A percentile compares a stretch with the other conserved stretches of the same genome.
phyloP scores from a whole-genome alignment of 2,113 vertebrate genomes.

The Chamaetylas fuelleborni region DNA sequence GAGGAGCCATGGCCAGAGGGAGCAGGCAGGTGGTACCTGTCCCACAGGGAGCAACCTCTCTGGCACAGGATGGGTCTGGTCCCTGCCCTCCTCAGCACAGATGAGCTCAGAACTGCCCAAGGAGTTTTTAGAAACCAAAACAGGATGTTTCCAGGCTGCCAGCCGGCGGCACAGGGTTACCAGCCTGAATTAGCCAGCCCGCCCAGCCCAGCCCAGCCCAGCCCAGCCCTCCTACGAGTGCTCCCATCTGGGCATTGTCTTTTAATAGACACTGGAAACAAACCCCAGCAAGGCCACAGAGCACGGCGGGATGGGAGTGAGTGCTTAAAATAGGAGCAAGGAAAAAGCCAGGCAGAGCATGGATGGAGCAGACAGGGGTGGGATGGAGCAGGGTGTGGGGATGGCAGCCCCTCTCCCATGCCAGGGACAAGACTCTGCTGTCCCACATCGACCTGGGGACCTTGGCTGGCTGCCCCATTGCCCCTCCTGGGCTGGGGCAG shows the following conservation, averaged over 20 bases:
- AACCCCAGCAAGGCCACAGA: slow-evolving; percentile 44
- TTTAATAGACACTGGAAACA: slow-evolving; percentile 76
- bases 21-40: not conserved
- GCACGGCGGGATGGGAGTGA: not conserved
- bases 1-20: rapidly evolving
- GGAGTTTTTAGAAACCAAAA: slow-evolving; percentile 59
- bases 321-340: slow-evolving; percentile 64
- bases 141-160: slow-evolving; percentile 49
- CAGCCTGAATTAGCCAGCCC: slow-evolving; percentile 26
- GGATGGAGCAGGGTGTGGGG: rapidly evolving
- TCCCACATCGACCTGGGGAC: rapidly evolving
- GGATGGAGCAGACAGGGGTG: not conserved
- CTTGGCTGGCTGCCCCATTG: not conserved
- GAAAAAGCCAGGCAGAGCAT: not conserved
- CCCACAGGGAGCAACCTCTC: rapidly evolving
- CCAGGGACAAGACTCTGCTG: rapidly evolving
- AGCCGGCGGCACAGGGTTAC: not conserved
- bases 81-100: not conserved
- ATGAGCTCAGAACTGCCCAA: slow-evolving; percentile 1
- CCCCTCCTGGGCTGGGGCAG: not conserved
- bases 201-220: not conserved
- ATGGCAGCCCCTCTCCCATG: not conserved
- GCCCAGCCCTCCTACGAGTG: slow-evolving; percentile 44
- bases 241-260: slow-evolving; percentile 68
- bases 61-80: not conserved